These are phyloP conservation scores for Alentia gelatinosa DNA, from an alignment of 2,888 invertebrate species.

Conservation along the genomic window DNA sequence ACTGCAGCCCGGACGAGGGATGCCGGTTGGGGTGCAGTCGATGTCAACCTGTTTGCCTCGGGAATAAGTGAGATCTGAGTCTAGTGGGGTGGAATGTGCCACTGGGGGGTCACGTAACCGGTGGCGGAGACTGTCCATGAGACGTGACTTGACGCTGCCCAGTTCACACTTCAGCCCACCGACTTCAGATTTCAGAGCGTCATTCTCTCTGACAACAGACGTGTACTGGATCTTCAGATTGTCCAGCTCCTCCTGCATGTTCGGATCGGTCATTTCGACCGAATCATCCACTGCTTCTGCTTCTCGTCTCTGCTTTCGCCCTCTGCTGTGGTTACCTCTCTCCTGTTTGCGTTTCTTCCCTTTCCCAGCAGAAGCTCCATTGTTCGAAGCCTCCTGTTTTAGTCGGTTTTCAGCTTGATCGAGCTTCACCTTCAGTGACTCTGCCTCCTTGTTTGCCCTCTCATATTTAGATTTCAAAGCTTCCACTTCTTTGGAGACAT, in stretches of 20 bases:
- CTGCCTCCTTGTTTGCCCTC: slow-evolving; percentile 15
- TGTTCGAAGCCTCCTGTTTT: neutral
- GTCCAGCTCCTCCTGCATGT: neutral
- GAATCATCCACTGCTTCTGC: neutral
- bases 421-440: slow-evolving; percentile 6
- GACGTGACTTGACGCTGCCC: slow-evolving; percentile 25
- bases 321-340: neutral
- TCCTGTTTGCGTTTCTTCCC: slow-evolving; percentile 21
- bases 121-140: slow-evolving; percentile 29
- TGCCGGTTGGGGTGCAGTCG: neutral
- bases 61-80: slow-evolving; percentile 2
- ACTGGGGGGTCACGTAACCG: slow-evolving; percentile 35
- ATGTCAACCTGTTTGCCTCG: neutral
- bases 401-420: slow-evolving; percentile 5
- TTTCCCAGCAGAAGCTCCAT: neutral
- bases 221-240: neutral
- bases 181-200: slow-evolving; percentile 40
- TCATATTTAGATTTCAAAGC: neutral
- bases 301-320: slow-evolving; percentile 16
- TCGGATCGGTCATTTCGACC: slow-evolving; percentile 33
- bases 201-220: slow-evolving; percentile 27
- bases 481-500: slow-evolving; percentile 32
- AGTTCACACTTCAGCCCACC: slow-evolving; percentile 35
- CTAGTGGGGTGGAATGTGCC: slow-evolving; percentile 26
- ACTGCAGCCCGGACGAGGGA: neutral